A percentile compares a stretch with the other conserved stretches of the same genome.
Conservation (phyloP, 2,113 vertebrate species). For the Brienomyrus brachyistius region DNA sequence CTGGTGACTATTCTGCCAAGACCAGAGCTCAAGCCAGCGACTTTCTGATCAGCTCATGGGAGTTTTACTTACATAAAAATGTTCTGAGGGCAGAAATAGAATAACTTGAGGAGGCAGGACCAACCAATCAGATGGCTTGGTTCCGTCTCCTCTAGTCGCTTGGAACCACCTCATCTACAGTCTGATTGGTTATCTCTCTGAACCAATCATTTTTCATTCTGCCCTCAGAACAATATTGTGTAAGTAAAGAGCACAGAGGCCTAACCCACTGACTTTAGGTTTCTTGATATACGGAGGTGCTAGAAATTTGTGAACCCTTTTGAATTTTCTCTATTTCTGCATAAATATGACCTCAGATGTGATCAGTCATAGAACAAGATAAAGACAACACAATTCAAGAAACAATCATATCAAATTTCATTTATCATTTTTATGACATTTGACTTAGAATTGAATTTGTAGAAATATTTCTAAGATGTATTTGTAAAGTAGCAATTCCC, state of each 20-base stretch:
- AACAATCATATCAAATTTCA: background rate
- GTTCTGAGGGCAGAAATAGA: background rate
- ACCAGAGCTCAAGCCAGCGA: background rate
- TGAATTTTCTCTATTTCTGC: background rate
- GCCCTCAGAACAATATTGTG: background rate
- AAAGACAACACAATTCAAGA: background rate
- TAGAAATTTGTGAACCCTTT: background rate
- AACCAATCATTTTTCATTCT: background rate
- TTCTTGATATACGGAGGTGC: background rate
- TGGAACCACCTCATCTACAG: background rate
- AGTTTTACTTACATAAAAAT: background rate
- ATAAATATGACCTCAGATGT: background rate
- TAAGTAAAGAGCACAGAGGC: background rate
- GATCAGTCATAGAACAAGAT: background rate
- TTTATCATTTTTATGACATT: background rate
- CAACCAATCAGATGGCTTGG: background rate
- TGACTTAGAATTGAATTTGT: background rate
- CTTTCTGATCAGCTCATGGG: background rate
- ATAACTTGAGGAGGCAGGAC: background rate
- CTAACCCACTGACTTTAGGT: background rate
- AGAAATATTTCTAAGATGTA: background rate
- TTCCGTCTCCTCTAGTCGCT: no score
- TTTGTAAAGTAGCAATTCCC: background rate
- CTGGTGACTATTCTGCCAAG: background rate
- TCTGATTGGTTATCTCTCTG: background rate